Percentiles rank a stretch among this genome's conserved stretches.
Conservation (phyloP, 2,888 invertebrate genomes). For the Trypoxylon attenuatum region DNA sequence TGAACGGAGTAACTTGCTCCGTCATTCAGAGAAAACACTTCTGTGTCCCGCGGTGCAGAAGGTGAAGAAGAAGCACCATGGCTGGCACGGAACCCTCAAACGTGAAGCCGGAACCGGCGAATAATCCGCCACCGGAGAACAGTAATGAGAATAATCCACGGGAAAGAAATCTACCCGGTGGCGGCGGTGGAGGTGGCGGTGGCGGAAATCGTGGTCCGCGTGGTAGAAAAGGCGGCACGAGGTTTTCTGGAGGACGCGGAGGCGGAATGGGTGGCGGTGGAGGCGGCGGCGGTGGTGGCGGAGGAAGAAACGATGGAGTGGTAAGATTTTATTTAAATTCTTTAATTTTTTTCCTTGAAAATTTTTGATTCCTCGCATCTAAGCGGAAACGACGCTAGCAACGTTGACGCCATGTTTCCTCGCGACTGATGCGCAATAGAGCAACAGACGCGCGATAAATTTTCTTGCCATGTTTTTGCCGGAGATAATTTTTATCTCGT, state of each 20-base stretch:
- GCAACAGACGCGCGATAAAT: not conserved
- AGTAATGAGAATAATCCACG: constrained; percentile 61
- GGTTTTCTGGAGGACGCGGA: constrained; percentile 68
- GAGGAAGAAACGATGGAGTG: constrained; percentile 56
- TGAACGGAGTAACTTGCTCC: not conserved
- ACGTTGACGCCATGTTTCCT: constrained; percentile 32
- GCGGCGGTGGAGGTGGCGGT: constrained; percentile 58
- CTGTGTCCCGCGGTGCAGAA: not conserved
- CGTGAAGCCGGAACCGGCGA: constrained; percentile 58
- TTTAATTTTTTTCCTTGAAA: not conserved
- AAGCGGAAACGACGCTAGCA: not conserved
- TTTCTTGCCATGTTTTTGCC: not conserved
- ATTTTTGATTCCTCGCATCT: not conserved
- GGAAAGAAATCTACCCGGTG: constrained; percentile 55
- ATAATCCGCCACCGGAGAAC: constrained; percentile 57
- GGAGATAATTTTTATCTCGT: not conserved
- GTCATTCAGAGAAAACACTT: not conserved
- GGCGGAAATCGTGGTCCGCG: constrained; percentile 65
- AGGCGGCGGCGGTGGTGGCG: too few species aligned
- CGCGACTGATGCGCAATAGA: constrained; percentile 22
- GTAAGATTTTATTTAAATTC: too few species aligned
- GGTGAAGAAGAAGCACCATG: constrained; percentile 20
- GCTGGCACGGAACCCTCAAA: constrained; percentile 62
- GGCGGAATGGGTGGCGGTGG: constrained; percentile 57
- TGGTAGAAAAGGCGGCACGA: constrained; percentile 63